Percentiles rank a stretch among this genome's conserved stretches.
phyloP scores from a whole-genome alignment of 2,797 vertebrate genomes.

The Yasuhikotakia modesta region DNA sequence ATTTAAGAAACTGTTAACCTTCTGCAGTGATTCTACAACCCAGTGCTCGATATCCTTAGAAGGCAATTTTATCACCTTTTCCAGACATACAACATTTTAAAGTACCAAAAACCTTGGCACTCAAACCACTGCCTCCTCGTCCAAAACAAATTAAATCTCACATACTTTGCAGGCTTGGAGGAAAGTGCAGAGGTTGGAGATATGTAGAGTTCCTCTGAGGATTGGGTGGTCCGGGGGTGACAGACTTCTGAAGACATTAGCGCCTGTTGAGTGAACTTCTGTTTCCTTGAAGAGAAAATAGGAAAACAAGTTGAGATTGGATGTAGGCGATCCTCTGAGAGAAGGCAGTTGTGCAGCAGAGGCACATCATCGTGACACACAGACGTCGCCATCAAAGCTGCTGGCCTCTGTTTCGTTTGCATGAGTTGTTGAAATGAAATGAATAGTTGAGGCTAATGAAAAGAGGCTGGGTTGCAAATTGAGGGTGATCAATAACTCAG shows the following conservation, averaged over 20 bases:
- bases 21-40: neutral
- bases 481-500: constrained; percentile 49
- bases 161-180: constrained; percentile 19
- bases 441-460: constrained; percentile 34
- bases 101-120: neutral
- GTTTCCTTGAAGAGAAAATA: constrained; percentile 54
- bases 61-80: neutral
- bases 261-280: constrained; percentile 53
- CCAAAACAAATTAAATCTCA: constrained; percentile 23
- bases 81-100: constrained; percentile 1
- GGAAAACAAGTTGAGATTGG: constrained; percentile 43
- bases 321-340: constrained; percentile 33
- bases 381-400: constrained; percentile 37
- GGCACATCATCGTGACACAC: constrained; percentile 27
- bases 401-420: neutral
- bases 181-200: constrained; percentile 20
- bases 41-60: neutral
- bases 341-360: constrained; percentile 38
- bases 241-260: constrained; percentile 66
- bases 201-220: constrained; percentile 10
- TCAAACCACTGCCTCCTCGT: neutral
- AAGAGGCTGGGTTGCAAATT: constrained; percentile 38
- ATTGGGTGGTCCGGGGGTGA: constrained; percentile 61
- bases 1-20: neutral
- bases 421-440: neutral